Conservation (phyloP, 2,888 invertebrate genomes). For the Chrysolina oricalcia region DNA sequence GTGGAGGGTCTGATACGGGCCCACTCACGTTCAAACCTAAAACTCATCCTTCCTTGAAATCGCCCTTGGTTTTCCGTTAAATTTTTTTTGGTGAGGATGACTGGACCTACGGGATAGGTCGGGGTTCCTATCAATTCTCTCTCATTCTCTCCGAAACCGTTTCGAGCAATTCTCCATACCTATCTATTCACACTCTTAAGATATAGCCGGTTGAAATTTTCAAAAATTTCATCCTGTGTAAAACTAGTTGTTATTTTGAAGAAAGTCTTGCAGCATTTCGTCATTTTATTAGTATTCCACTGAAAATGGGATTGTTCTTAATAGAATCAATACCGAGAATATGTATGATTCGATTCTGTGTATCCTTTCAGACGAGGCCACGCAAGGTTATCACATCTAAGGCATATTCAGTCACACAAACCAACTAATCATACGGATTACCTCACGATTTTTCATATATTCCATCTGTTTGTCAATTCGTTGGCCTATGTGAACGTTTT, state of each 20-base stretch:
- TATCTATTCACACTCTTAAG: no score
- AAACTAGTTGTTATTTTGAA: not conserved
- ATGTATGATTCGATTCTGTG: constrained; percentile 33
- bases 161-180: no score
- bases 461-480: constrained; percentile 21
- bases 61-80: no score
- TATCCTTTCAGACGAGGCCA: constrained; percentile 34
- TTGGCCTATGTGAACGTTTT: constrained; percentile 13
- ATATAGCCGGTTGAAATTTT: not conserved
- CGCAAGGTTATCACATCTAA: constrained; percentile 28
- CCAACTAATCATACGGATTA: constrained; percentile 19
- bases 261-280: not conserved
- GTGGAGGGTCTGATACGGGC: no score
- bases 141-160: no score
- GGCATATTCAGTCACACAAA: constrained; percentile 10
- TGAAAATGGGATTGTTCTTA: constrained; percentile 17
- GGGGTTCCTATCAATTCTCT: no score
- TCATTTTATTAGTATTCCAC: constrained; percentile 7
- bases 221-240: not conserved
- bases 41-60: no score
- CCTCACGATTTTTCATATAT: constrained; percentile 32
- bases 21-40: no score
- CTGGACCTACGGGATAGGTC: no score
- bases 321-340: constrained; percentile 28
- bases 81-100: no score